Evolutionary conservation across 2,113 vertebrate species (phyloP), one percentile per base, ranked within the genome.

Genomic region (Gambusia affinis): DNA sequence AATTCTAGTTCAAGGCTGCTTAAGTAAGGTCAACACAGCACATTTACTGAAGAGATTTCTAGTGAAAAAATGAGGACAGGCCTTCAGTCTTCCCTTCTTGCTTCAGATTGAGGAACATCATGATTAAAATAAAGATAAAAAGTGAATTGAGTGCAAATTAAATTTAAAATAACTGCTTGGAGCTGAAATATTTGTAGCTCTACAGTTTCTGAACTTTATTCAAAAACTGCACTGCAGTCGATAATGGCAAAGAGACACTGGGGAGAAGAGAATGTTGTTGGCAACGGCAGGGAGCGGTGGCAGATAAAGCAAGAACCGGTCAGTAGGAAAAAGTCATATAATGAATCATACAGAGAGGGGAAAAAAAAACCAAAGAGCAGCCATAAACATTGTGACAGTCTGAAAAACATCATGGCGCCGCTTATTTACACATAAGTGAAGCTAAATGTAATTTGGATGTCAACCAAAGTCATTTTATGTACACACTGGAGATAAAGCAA

Each of bases 231-330:
- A 47, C 44, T 47, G 44, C 44, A 47, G 42, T 17, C 44, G 2
- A 8, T n/a, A 8, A n/a, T 10, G 51, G 3, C 22, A 57, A 54
- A 54, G 22, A 57, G 51, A 57, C 51, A 19, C 44, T 4, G 44
- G 44, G 17, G 44, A 47, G 44, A 19, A 47, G 51, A n/a, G 22
- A 8, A 57, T 57, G 51, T 57, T n/a, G 51, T 57, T 57, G 51
- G 22, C 24, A n/a, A 57, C 24, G 4, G 24, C 51, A 31, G 30
- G 68, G 35, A 28, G 27, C 6, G 8, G 1, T 27, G 31, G 14
- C 19, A 27, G 66, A 74, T 64, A 67, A 44, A 68, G 44, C 15
- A 19, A 24, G 51, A 75, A 44, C 2, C 47, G 72, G 60, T 47
- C n/a, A 31, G 4, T 17, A 67, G 65, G 39, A 28, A 44, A 64